Evolutionary conservation across 2,113 vertebrate species (phyloP).

Genomic region (Saguinus imperator): DNA sequence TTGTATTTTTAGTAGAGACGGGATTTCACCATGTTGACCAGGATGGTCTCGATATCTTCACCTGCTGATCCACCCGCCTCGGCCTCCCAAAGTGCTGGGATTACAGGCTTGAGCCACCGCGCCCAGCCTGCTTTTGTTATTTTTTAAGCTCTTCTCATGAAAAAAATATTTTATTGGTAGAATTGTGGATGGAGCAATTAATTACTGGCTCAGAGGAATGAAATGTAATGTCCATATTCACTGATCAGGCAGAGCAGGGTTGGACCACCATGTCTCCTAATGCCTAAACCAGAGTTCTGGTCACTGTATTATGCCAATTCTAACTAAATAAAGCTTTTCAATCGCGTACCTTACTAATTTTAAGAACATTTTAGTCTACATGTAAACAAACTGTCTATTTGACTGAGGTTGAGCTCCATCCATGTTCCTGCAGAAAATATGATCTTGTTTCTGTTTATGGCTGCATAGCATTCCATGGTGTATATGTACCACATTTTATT

Average conservation of each 20-base stretch:
- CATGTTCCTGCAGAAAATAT: no score
- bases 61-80: no score
- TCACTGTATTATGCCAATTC: background rate
- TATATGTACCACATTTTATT: background rate
- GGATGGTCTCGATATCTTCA: no score
- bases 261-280: background rate
- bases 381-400: background rate
- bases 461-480: background rate
- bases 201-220: slow-evolving; percentile 8
- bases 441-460: background rate
- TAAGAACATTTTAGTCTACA: background rate
- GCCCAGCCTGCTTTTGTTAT: background rate
- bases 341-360: background rate
- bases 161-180: slow-evolving; percentile 1
- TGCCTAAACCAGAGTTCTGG: background rate
- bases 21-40: no score
- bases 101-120: no score
- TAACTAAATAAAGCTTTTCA: slow-evolving; percentile 11
- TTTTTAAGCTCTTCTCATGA: background rate
- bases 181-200: slow-evolving; percentile 1
- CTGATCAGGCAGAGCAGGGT: background rate
- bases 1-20: no score
- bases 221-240: background rate
- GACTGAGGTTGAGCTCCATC: background rate
- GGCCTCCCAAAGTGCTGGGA: no score